Base-by-base conservation (phyloP, 2,113 vertebrate genomes). In the Chrysemys picta region DNA sequence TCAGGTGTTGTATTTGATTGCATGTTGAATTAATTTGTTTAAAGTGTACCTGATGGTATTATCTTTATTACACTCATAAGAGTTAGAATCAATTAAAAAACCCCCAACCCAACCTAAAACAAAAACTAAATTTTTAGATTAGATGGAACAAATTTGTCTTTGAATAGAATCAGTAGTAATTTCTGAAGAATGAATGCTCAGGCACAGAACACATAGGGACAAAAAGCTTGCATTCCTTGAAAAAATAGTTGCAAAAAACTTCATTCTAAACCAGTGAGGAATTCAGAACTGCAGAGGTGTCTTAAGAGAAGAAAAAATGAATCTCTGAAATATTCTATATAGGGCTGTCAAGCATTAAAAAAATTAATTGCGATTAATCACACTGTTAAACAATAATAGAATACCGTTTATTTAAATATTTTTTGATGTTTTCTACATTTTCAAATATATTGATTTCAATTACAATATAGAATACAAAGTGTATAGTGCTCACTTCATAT, bases 11-110 rank as follows among this genome's bases (percentile, higher is more conserved):
- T 80, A 31, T 54, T 90, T 88, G 93, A 45, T 92, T 95, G 80
- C 57, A 69, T 72, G 82, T 35, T 88, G 82, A 92, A 91, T 80
- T 95, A 88, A 94, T 82, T 91, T 90, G 38, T 52, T 87, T 22
- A 13, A 27, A 47, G 80, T 56, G 65, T 29, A 91, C 47, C 53
- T 62, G 45, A 52, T 95, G 72, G 72, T 85, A 78, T 78, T 91
- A 84, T 88, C 50, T 80, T 95, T 47, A 85, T 90, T 90, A 82
- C 14, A 86, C 21, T 82, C 49, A 42, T 72, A 91, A 80, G 79
- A 91, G 75, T 65, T 72, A 8, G 50, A 22, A 59, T 50, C 38
- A 19, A 84, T 87, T 10, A 59, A 62, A 62, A 62, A 62, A 47
- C 2, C 45, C 13, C 5, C 59, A 31, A 62, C 27, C 22, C 8